phyloP scores from a whole-genome alignment of 2,888 invertebrate genomes.

The Leucophora obtusa region DNA sequence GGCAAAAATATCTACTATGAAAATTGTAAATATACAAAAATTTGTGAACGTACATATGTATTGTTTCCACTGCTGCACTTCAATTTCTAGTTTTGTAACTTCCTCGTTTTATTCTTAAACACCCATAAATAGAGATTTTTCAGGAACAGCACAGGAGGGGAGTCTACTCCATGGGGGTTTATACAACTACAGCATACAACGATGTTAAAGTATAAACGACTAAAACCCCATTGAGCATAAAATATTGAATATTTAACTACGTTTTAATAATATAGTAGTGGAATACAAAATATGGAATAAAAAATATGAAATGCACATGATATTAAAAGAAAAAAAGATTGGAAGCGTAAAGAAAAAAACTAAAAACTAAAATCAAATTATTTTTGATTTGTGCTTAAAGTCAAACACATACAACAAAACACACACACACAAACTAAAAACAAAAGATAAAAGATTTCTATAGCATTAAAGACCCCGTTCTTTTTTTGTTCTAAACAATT shows the following conservation, averaged over 20 bases:
- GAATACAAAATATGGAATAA: neutral
- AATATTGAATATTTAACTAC: constrained; percentile 47
- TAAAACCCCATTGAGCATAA: constrained; percentile 32
- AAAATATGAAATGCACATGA: constrained; percentile 23
- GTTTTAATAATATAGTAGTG: constrained; percentile 9
- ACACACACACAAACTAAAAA: constrained; percentile 4
- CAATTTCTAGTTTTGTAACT: constrained; percentile 20
- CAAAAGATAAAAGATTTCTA: neutral
- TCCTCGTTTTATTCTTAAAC: constrained; percentile 31
- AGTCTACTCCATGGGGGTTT: neutral
- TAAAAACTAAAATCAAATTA: constrained; percentile 49
- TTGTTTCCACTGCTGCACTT: constrained; percentile 12
- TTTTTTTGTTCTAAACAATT: neutral
- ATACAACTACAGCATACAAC: neutral
- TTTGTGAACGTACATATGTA: constrained; percentile 2
- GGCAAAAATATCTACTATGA: constrained; percentile 14
- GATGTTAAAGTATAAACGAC: neutral
- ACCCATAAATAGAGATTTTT: constrained; percentile 33
- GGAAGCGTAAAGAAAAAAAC: neutral
- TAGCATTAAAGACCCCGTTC: constrained; percentile 4
- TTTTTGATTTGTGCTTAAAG: constrained; percentile 42
- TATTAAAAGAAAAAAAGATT: neutral
- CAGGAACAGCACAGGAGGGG: constrained; percentile 10
- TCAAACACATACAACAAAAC: constrained; percentile 4
- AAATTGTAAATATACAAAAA: constrained; percentile 6